A percentile compares a stretch with the other conserved stretches of the same genome.
Conservation (phyloP, 1,140 invertebrate genomes). For the Whitmania pigra region DNA sequence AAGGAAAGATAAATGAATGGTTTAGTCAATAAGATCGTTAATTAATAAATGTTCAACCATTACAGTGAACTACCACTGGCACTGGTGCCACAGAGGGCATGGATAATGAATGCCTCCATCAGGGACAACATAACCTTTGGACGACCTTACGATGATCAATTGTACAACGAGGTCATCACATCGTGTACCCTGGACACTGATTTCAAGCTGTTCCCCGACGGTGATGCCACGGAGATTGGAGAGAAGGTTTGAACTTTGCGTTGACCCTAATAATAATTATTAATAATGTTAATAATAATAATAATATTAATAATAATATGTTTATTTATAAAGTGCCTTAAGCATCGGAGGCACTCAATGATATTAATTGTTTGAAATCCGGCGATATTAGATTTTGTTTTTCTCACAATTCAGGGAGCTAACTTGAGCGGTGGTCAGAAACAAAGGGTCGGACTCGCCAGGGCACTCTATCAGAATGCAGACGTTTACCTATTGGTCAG, state of each 20-base stretch:
- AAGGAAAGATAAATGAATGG: neutral
- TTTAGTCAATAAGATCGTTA: too few species aligned
- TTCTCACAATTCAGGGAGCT: constrained; percentile 50
- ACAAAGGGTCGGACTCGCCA: constrained; percentile 82
- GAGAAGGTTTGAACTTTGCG: constrained; percentile 33
- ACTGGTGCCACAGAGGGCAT: constrained; percentile 56
- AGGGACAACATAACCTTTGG: constrained; percentile 59
- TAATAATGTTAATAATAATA: too few species aligned
- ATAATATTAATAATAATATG: too few species aligned
- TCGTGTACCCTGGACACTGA: constrained; percentile 52
- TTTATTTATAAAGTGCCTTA: too few species aligned
- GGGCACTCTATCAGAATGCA: constrained; percentile 77
- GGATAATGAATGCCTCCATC: constrained; percentile 54
- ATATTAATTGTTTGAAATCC: too few species aligned
- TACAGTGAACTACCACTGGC: constrained; percentile 41
- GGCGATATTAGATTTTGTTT: neutral
- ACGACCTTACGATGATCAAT: constrained; percentile 42
- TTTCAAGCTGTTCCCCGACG: constrained; percentile 53
- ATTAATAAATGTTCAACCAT: too few species aligned
- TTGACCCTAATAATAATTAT: neutral
- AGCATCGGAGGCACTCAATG: too few species aligned
- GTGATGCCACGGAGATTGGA: constrained; percentile 53
- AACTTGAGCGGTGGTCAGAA: constrained; percentile 96
- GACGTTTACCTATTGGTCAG: constrained; percentile 87
- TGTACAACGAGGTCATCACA: constrained; percentile 46